These are phyloP conservation scores for Euura lappo DNA, from an alignment of 1,140 invertebrate genomes.

Conservation along the genomic window DNA sequence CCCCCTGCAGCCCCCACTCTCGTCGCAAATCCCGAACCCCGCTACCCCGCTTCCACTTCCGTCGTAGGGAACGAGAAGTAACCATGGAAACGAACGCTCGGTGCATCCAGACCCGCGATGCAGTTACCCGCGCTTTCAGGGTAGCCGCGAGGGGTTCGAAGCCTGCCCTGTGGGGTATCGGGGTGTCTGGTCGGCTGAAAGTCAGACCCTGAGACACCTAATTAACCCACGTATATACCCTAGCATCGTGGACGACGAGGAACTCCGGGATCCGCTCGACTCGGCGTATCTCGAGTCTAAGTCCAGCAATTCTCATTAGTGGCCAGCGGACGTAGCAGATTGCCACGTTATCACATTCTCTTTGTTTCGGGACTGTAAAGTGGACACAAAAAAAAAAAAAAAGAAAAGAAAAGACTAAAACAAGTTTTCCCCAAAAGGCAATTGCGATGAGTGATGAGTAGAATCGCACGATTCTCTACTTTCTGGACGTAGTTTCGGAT, in stretches of 20 bases:
- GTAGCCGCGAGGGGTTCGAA: no score
- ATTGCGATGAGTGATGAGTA: background rate
- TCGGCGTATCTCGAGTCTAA: no score
- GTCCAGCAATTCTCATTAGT: no score
- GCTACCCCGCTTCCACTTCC: background rate
- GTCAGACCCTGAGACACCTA: background rate
- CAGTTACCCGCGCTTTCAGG: background rate
- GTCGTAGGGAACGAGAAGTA: background rate
- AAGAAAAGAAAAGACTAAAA: background rate
- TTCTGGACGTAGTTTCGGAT: background rate
- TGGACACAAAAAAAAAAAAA: background rate
- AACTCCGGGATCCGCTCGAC: no score
- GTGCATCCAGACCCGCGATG: conserved; percentile 1
- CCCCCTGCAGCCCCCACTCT: background rate
- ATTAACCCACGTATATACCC: background rate
- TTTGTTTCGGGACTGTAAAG: background rate
- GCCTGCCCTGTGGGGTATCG: background rate
- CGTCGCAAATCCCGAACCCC: background rate
- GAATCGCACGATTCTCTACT: background rate
- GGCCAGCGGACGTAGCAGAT: no score
- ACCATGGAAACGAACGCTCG: conserved; percentile 3
- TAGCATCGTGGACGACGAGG: no score
- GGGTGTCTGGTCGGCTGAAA: conserved; percentile 3
- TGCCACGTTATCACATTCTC: no score
- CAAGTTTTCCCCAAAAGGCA: background rate